Base-by-base conservation (phyloP, 2,888 invertebrate species). In the Ophonus ardosiacus region DNA sequence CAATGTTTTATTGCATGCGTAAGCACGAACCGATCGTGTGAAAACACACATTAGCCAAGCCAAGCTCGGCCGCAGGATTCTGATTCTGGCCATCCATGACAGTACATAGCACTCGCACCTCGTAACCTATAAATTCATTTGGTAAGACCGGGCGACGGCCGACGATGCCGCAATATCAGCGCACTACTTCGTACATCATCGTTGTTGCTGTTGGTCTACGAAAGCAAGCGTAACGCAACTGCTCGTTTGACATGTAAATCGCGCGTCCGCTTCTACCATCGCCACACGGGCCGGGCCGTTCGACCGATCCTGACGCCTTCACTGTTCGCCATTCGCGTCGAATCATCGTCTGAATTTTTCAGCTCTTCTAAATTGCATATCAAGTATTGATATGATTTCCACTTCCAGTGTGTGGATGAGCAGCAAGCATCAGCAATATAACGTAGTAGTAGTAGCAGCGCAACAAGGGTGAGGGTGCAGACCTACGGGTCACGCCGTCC, bases 381-480 rank as follows among this genome's bases (percentile, higher is more conserved):
- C 88, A 90, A 89, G 87, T 89, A 90, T 90, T 90, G 89, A 90
- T 90, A 88, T 89, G 89, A 89, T 89, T 89, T 89, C 88, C 87
- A 87, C 3, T 21, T 21, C 21, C 21, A 21, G 21, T 86, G 88
- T 88, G 87, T 74, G 85, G 85, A 85, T 85, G 85, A 85, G 63
- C 85, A 81, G 84, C 31, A 31, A 31, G 31, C 31, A 31, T 31
- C 31, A 31, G 31, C 31, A 31, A 31, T 31, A 31, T 31, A 31
- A 31, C 31, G 31, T 31, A 13, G 85, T 83, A 81, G 15, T 21
- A 17, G 13, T 17, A 80, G 43, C n/a, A 15, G 40, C 15, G 38
- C 68, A 71, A 65, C 15, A 38, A 31, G n/a, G 40, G 71, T 74
- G 74, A 17, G 13, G 21, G 21, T 85, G 76, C 86, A 63, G 84